phyloP scores from a whole-genome alignment of 1,140 invertebrate species.

The Choristoneura fumiferana region DNA sequence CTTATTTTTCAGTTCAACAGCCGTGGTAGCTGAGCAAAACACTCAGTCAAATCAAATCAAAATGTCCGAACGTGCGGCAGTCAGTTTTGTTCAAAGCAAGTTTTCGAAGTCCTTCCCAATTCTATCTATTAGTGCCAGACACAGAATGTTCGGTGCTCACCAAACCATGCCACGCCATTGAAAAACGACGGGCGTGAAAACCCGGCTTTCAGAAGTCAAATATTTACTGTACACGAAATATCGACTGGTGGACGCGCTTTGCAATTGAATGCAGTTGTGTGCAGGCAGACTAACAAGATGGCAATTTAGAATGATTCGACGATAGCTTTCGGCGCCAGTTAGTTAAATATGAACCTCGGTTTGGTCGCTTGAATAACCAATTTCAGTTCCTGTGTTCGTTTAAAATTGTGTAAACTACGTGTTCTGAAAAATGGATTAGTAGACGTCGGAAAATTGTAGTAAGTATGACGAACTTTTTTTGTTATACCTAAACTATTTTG shows the following conservation, averaged over 20 bases:
- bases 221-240: background rate
- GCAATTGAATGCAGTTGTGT: background rate
- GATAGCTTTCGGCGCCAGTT: background rate
- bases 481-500: too few relatives aligned
- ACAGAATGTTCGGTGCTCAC: background rate
- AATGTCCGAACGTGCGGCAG: too few relatives aligned
- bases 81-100: background rate
- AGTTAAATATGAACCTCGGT: background rate
- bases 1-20: too few relatives aligned
- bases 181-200: slow-evolving; percentile 8
- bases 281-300: background rate
- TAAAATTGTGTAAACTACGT: too few relatives aligned
- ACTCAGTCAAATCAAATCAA: too few relatives aligned
- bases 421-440: too few relatives aligned
- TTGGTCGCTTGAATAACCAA: background rate
- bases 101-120: background rate
- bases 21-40: too few relatives aligned
- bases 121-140: background rate
- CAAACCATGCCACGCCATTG: background rate
- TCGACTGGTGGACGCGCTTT: background rate
- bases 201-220: slow-evolving; percentile 5
- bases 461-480: too few relatives aligned
- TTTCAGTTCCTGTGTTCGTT: too few relatives aligned
- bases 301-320: background rate
- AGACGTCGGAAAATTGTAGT: too few relatives aligned